Percentiles rank a stretch among this genome's conserved stretches.
Conservation (phyloP, 2,888 invertebrate species). For the Catotricha subobsoleta region DNA sequence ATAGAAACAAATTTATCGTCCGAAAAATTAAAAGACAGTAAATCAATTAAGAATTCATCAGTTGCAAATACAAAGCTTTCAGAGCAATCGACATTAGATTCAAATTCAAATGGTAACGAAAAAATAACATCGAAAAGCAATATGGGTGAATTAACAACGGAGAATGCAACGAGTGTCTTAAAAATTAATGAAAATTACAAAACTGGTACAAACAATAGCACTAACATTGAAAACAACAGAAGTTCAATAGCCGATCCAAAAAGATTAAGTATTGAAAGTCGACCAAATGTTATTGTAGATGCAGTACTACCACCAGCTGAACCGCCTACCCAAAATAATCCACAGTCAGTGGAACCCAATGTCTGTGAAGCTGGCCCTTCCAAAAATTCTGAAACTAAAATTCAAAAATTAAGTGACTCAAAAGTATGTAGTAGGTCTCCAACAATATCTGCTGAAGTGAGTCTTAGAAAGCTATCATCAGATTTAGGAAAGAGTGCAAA, state of each 20-base stretch:
- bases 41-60: not conserved
- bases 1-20: too few relatives aligned
- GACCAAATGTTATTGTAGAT: slow-evolving; percentile 15
- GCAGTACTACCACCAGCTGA: slow-evolving; percentile 6
- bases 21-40: not conserved
- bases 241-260: too few relatives aligned
- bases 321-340: slow-evolving; percentile 4
- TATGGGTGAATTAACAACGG: not conserved
- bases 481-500: not conserved
- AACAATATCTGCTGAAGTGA: slow-evolving; percentile 9
- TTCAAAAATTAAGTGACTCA: too few relatives aligned
- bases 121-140: not conserved
- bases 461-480: not conserved
- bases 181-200: slow-evolving; percentile 13
- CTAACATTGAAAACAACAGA: not conserved
- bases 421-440: too few relatives aligned
- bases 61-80: not conserved
- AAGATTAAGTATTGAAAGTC: not conserved
- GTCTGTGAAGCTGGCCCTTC: too few relatives aligned
- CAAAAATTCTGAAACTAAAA: slow-evolving; percentile 5
- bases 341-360: not conserved
- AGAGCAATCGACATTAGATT: not conserved
- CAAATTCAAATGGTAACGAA: slow-evolving; percentile 2
- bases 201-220: not conserved
- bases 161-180: slow-evolving; percentile 9